These are phyloP conservation scores for Sarcoramphus papa DNA, from an alignment of 2,797 vertebrate genomes.

Conservation along the genomic window DNA sequence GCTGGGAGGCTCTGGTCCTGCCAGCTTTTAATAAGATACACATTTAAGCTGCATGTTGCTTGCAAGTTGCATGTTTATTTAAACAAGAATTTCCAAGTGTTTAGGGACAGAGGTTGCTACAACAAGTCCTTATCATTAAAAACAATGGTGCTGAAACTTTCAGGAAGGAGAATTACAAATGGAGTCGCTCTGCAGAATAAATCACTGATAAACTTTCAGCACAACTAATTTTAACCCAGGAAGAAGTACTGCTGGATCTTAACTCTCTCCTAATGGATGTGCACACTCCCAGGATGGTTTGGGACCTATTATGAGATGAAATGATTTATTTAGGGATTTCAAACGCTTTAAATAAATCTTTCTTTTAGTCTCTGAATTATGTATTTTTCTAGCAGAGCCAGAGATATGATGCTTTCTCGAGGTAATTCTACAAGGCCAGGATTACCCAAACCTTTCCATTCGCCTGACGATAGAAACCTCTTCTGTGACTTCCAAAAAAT, in stretches of 20 bases:
- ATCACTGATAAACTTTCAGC: slow-evolving; percentile 63
- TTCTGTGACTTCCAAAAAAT: background rate
- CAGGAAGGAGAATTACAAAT: slow-evolving; percentile 27
- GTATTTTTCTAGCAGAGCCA: background rate
- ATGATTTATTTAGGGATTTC: slow-evolving; percentile 41
- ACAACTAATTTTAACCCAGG: slow-evolving; percentile 1
- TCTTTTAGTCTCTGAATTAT: background rate
- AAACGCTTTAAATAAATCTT: slow-evolving; percentile 14
- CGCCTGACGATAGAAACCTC: background rate
- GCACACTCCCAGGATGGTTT: background rate
- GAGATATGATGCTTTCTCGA: background rate
- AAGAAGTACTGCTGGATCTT: background rate
- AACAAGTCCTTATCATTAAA: slow-evolving; percentile 72
- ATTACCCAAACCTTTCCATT: background rate
- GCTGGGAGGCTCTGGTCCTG: slow-evolving; percentile 59
- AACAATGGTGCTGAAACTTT: slow-evolving; percentile 63
- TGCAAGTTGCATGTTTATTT: slow-evolving; percentile 70
- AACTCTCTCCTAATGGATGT: background rate
- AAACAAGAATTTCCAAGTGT: slow-evolving; percentile 63
- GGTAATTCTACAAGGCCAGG: background rate
- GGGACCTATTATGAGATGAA: background rate
- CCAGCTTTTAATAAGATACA: slow-evolving; percentile 79
- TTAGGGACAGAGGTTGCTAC: slow-evolving; percentile 78
- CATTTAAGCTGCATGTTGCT: slow-evolving; percentile 74
- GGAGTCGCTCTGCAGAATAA: slow-evolving; percentile 42